A percentile compares a stretch with the other conserved stretches of the same genome.
These are phyloP conservation scores for Choloepus hoffmanni DNA, from an alignment of 2,113 vertebrate genomes.

Conservation along the genomic window DNA sequence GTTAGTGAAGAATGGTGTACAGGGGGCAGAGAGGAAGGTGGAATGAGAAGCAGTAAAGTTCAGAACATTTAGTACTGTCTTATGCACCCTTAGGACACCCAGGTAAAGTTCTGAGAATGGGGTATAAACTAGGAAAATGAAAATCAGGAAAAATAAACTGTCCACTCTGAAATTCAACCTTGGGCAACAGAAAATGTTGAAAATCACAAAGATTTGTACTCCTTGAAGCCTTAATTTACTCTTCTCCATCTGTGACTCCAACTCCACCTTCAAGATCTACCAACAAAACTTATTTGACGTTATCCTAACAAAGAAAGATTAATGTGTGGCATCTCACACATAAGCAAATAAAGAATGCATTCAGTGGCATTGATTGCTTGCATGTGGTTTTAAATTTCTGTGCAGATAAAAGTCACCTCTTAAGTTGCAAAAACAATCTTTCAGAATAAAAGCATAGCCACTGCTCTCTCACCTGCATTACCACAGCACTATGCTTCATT, in stretches of 20 bases:
- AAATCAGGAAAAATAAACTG: not conserved
- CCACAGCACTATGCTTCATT: not conserved
- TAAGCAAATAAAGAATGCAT: not conserved
- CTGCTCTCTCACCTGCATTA: not conserved
- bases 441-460: not conserved
- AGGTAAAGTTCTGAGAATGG: not conserved
- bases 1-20: not conserved
- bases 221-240: not conserved
- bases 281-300: not conserved
- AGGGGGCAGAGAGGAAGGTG: not conserved
- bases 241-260: not conserved
- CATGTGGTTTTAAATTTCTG: not conserved
- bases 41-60: not conserved
- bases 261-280: no score
- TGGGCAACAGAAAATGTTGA: not conserved
- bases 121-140: not conserved
- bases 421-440: not conserved
- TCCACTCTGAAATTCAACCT: not conserved
- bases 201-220: not conserved
- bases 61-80: not conserved
- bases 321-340: not conserved
- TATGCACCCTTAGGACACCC: not conserved
- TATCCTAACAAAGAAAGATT: not conserved
- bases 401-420: not conserved
- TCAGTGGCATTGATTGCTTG: not conserved